Evolutionary conservation across 2,113 vertebrate species (phyloP).

Genomic region (Prunella himalayana): DNA sequence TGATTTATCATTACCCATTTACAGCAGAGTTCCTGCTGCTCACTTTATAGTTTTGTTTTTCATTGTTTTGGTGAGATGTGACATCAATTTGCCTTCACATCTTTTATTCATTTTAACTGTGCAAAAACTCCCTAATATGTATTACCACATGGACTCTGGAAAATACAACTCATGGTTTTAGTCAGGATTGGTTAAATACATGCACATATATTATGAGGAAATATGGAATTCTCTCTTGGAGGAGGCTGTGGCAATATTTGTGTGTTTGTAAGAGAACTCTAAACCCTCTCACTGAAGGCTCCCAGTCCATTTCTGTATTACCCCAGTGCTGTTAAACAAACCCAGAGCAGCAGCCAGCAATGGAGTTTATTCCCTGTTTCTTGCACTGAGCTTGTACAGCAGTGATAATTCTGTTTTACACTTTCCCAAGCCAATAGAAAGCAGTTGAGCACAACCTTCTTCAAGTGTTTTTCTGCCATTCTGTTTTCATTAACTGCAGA

Average conservation of each 20-base stretch:
- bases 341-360: neutral
- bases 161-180: conserved; percentile 6
- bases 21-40: conserved; percentile 20
- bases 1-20: conserved; percentile 57
- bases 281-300: neutral
- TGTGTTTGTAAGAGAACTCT: neutral
- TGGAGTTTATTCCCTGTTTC: neutral
- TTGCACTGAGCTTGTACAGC: neutral
- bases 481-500: neutral
- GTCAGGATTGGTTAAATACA: neutral
- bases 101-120: conserved; percentile 57
- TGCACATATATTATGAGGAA: neutral
- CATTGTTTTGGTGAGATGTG: conserved; percentile 26
- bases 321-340: neutral
- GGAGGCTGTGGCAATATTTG: neutral
- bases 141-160: neutral
- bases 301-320: neutral
- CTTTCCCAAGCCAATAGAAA: neutral
- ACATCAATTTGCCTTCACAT: conserved; percentile 41
- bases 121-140: neutral
- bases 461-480: neutral
- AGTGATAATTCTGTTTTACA: neutral
- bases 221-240: neutral
- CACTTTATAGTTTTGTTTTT: conserved; percentile 54
- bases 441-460: neutral